Conservation (phyloP, 1,140 invertebrate species). For the Drepana arcuata region DNA sequence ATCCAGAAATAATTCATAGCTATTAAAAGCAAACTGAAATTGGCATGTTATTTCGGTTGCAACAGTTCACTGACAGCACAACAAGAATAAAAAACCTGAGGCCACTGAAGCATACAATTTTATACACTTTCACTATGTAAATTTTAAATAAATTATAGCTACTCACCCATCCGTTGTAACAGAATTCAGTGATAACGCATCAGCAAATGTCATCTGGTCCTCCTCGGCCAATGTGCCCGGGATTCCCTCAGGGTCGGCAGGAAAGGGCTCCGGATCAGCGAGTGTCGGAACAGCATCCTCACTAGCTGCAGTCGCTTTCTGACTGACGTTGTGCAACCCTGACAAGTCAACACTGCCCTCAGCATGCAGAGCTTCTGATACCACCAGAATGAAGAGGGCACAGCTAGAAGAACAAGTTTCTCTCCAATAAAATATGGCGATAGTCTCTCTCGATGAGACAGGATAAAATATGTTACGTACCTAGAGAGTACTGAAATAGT, state of each 20-base stretch:
- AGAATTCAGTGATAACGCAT: slow-evolving; percentile 69
- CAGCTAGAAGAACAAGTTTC: slow-evolving; percentile 36
- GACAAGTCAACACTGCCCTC: slow-evolving; percentile 42
- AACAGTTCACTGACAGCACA: too few relatives aligned
- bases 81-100: too few relatives aligned
- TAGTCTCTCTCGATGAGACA: neutral
- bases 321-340: slow-evolving; percentile 57
- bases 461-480: slow-evolving; percentile 28
- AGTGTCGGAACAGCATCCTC: slow-evolving; percentile 10
- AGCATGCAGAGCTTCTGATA: slow-evolving; percentile 51
- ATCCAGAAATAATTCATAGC: too few relatives aligned
- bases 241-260: slow-evolving; percentile 17
- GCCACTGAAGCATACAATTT: too few relatives aligned
- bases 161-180: slow-evolving; percentile 73
- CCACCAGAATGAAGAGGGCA: slow-evolving; percentile 57
- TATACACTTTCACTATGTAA: too few relatives aligned
- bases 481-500: slow-evolving; percentile 73
- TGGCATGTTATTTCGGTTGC: too few relatives aligned
- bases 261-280: neutral
- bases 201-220: slow-evolving; percentile 58
- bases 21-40: too few relatives aligned
- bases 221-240: slow-evolving; percentile 15
- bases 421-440: neutral
- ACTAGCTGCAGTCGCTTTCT: slow-evolving; percentile 26
- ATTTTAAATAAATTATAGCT: too few relatives aligned